Evolutionary conservation across 2,888 invertebrate genomes (phyloP).

Genomic region (Laspeyria flexula): DNA sequence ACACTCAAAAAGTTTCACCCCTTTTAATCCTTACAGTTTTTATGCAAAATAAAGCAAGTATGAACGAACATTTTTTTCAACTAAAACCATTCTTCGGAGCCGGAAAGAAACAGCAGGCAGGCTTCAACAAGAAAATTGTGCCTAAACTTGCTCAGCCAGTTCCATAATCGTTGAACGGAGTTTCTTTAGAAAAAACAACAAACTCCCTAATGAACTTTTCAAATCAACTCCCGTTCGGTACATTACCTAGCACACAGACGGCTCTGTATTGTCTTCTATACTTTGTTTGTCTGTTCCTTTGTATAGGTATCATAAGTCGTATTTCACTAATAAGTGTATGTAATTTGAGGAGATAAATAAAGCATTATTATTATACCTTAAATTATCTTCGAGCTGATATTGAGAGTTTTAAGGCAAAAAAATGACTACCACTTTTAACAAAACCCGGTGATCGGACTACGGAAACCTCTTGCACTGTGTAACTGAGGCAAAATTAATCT

Average conservation of each 20-base stretch:
- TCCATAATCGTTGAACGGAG: constrained; percentile 41
- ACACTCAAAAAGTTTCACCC: background rate
- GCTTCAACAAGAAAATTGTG: constrained; percentile 39
- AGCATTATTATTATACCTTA: too few species aligned
- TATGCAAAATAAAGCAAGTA: background rate
- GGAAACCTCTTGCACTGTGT: too few species aligned
- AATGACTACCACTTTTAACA: too few species aligned
- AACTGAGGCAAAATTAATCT: too few species aligned
- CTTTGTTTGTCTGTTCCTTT: background rate
- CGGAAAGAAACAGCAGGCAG: constrained; percentile 29
- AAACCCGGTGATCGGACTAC: too few species aligned
- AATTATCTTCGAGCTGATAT: too few species aligned
- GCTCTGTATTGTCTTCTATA: constrained; percentile 1
- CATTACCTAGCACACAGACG: constrained; percentile 30
- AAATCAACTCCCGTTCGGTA: constrained; percentile 47
- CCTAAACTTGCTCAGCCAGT: constrained; percentile 36
- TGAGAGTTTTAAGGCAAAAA: too few species aligned
- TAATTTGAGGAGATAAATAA: too few species aligned
- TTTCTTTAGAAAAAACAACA: constrained; percentile 37
- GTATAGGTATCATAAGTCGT: background rate
- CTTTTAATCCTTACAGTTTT: background rate
- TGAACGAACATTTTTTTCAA: background rate
- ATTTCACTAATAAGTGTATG: too few species aligned
- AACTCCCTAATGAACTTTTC: constrained; percentile 51
- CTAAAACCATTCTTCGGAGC: constrained; percentile 4